A percentile compares a stretch with the other conserved stretches of the same genome.
phyloP scores from a whole-genome alignment of 2,113 vertebrate genomes.

The Paratilapia polleni region DNA sequence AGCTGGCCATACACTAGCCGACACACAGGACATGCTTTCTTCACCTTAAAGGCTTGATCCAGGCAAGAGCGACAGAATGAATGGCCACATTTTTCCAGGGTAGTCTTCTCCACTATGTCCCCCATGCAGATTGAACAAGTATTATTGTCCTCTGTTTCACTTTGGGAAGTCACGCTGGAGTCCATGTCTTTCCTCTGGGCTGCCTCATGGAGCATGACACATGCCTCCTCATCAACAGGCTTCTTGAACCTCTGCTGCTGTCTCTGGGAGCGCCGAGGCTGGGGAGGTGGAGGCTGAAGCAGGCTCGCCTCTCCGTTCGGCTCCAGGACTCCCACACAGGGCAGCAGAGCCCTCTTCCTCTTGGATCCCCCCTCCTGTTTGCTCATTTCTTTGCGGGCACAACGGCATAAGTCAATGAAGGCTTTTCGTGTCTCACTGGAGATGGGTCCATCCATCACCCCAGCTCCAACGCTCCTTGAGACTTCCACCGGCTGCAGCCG shows the following conservation, averaged over 20 bases:
- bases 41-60: slow-evolving; percentile 92
- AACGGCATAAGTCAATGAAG: slow-evolving; percentile 87
- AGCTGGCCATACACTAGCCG: slow-evolving; percentile 92
- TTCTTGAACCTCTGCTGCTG: slow-evolving; percentile 82
- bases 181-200: slow-evolving; percentile 69
- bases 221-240: slow-evolving; percentile 77
- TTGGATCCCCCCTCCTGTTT: slow-evolving; percentile 85
- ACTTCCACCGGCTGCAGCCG: slow-evolving; percentile 86
- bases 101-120: slow-evolving; percentile 90
- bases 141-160: slow-evolving; percentile 81
- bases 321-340: slow-evolving; percentile 79
- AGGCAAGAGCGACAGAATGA: slow-evolving; percentile 92
- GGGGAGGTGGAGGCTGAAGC: slow-evolving; percentile 76
- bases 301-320: slow-evolving; percentile 74
- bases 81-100: slow-evolving; percentile 91
- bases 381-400: slow-evolving; percentile 87
- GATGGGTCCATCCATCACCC: slow-evolving; percentile 82
- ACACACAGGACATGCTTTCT: slow-evolving; percentile 93
- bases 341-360: slow-evolving; percentile 85
- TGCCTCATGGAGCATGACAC: slow-evolving; percentile 70
- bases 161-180: slow-evolving; percentile 47
- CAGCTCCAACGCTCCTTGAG: slow-evolving; percentile 76
- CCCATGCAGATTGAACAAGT: slow-evolving; percentile 95
- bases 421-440: slow-evolving; percentile 84
- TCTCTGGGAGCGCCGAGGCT: slow-evolving; percentile 81